Percentiles rank a stretch among this genome's conserved stretches.
Evolutionary conservation across 2,113 vertebrate genomes (phyloP).

Genomic region (Melozone crissalis): DNA sequence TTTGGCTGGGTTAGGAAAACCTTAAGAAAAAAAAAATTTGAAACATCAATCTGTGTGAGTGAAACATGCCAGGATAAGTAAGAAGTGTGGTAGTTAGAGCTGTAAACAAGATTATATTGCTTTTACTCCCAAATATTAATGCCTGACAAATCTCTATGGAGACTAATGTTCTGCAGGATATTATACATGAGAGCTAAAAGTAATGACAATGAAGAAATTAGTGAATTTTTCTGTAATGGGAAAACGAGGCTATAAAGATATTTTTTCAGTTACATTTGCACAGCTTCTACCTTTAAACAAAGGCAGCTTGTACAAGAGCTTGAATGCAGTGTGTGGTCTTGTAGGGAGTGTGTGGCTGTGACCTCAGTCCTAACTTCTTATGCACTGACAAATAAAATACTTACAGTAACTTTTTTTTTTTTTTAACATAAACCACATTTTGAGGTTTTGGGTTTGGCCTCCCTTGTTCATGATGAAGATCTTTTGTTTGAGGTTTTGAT

Average conservation of each 20-base stretch:
- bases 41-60: background rate
- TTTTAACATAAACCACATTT: background rate
- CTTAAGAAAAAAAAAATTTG: background rate
- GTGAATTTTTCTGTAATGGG: background rate
- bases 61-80: background rate
- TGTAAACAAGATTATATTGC: background rate
- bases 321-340: background rate
- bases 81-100: background rate
- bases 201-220: background rate
- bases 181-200: background rate
- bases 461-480: background rate
- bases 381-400: background rate
- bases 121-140: background rate
- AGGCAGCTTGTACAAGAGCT: background rate
- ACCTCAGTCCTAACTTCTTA: background rate
- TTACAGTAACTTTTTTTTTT: background rate
- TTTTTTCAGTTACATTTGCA: background rate
- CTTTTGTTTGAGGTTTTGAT: background rate
- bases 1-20: background rate
- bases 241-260: background rate
- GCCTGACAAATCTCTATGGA: background rate
- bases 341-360: background rate
- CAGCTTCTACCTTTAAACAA: background rate
- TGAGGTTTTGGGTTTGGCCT: background rate
- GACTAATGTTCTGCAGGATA: background rate